phyloP scores from a whole-genome alignment of 2,797 vertebrate genomes.

The Coranthus polyacanthus region DNA sequence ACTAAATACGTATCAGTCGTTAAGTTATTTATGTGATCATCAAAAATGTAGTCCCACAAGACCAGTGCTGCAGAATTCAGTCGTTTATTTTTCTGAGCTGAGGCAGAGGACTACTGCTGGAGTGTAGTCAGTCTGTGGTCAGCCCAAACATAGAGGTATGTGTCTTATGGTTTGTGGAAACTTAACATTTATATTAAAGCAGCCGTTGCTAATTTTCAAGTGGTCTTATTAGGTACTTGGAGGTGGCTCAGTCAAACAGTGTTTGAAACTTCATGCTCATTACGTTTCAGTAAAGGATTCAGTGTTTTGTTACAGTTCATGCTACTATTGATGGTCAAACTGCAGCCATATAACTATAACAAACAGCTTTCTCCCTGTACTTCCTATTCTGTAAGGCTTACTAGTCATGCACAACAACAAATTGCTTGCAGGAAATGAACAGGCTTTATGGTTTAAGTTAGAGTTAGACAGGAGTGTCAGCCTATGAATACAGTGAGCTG shows the following conservation, averaged over 20 bases:
- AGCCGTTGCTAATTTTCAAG: constrained; percentile 5
- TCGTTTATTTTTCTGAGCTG: too few relatives aligned
- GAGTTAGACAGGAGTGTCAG: not conserved
- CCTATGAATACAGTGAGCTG: not conserved
- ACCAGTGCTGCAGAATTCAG: constrained; percentile 12
- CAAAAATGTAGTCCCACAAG: not conserved
- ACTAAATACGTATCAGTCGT: not conserved
- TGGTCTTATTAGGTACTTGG: constrained; percentile 7
- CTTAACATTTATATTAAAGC: constrained; percentile 26
- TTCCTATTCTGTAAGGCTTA: not conserved
- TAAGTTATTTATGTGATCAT: not conserved
- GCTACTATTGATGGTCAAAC: constrained; percentile 1
- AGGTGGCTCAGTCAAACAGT: not conserved
- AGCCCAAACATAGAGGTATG: constrained; percentile 5
- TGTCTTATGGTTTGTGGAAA: constrained; percentile 1
- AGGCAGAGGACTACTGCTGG: too few relatives aligned
- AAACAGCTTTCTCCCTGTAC: not conserved
- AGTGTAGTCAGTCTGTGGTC: not conserved
- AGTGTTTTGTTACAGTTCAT: not conserved
- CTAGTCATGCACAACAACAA: constrained; percentile 30
- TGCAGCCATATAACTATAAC: not conserved
- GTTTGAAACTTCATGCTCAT: not conserved
- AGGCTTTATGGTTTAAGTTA: too few relatives aligned
- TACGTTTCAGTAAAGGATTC: not conserved
- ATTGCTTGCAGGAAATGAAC: constrained; percentile 2